Conservation (phyloP, 1,140 invertebrate species). For the Heliothis subflexa region DNA sequence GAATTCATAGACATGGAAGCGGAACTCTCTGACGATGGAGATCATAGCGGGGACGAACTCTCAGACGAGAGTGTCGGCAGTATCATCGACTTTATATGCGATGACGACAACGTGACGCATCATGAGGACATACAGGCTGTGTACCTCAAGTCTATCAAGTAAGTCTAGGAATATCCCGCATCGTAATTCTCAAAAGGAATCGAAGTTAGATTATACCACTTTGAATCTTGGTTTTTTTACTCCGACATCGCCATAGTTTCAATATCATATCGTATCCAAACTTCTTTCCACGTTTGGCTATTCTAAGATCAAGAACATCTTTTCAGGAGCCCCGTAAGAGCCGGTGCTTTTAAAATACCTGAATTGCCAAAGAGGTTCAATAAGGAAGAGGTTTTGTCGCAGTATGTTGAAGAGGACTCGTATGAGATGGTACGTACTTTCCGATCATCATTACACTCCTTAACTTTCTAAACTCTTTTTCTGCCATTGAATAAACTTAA, state of each 20-base stretch:
- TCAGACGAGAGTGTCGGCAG: conserved; percentile 76
- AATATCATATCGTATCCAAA: not conserved
- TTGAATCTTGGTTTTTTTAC: too few species aligned
- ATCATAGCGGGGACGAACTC: conserved; percentile 72
- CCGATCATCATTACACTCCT: too few species aligned
- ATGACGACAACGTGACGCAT: conserved; percentile 71
- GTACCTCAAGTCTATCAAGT: conserved; percentile 88
- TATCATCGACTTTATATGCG: conserved; percentile 80
- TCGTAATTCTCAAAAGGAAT: too few species aligned
- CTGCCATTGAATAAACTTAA: not conserved
- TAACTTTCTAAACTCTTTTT: not conserved
- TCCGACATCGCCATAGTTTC: not conserved
- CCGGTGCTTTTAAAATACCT: conserved; percentile 81
- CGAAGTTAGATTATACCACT: too few species aligned
- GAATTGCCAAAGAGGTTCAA: conserved; percentile 65
- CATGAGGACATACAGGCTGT: conserved; percentile 86
- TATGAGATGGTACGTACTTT: conserved; percentile 77
- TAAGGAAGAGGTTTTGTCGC: conserved; percentile 74
- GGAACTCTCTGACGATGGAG: conserved; percentile 79
- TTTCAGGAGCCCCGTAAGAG: conserved; percentile 78
- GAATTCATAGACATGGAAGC: conserved; percentile 88
- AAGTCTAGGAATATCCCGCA: conserved; percentile 40
- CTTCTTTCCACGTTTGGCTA: too few species aligned
- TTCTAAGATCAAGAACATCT: not conserved
- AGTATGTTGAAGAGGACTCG: conserved; percentile 75